Evolutionary conservation across 2,113 vertebrate species (phyloP).

Genomic region (Larimichthys polyactis): DNA sequence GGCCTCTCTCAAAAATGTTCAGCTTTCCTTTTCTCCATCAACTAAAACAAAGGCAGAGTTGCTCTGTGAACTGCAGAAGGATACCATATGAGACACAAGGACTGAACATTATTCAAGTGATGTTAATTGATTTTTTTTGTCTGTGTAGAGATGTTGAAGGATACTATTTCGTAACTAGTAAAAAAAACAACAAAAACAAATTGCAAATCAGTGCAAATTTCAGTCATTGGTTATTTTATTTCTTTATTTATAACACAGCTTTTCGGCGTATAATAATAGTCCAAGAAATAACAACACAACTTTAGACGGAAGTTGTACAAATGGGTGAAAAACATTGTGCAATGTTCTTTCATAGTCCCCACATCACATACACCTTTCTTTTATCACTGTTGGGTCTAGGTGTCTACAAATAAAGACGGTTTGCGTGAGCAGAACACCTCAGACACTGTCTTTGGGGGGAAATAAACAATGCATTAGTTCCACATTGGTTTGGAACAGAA

Average conservation of each 20-base stretch:
- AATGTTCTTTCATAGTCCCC: constrained; percentile 5
- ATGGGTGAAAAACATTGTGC: constrained; percentile 35
- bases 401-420: constrained; percentile 63
- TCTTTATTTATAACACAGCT: neutral
- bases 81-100: neutral
- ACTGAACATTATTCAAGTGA: constrained; percentile 8
- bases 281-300: neutral
- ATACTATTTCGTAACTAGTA: neutral
- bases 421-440: constrained; percentile 68
- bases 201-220: neutral
- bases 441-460: constrained; percentile 71
- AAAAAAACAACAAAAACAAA: neutral
- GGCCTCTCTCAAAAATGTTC: constrained; percentile 53
- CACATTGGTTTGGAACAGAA: constrained; percentile 79
- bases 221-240: neutral
- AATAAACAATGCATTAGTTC: constrained; percentile 82
- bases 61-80: constrained; percentile 19
- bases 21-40: constrained; percentile 50
- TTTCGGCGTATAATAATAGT: neutral
- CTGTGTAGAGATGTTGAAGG: neutral
- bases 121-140: neutral
- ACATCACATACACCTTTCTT: neutral
- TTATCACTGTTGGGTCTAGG: constrained; percentile 3
- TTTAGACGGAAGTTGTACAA: constrained; percentile 15
- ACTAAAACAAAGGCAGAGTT: constrained; percentile 36